phyloP scores from a whole-genome alignment of 1,140 invertebrate species.

The Fopius arisanus region DNA sequence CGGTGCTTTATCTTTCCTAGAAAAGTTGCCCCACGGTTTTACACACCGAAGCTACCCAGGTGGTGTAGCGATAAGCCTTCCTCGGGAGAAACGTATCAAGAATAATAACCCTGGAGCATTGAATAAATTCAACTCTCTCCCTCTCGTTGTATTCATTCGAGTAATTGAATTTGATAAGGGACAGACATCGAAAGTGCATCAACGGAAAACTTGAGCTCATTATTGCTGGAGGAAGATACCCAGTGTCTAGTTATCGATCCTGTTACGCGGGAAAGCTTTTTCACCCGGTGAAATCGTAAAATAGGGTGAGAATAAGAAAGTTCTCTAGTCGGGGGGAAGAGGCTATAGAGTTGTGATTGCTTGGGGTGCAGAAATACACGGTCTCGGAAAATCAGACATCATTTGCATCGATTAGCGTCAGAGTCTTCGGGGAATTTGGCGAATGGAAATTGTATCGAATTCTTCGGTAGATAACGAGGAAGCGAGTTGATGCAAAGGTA shows the following conservation, averaged over 20 bases:
- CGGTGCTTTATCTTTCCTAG: neutral
- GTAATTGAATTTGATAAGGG: neutral
- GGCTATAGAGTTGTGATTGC: too few species aligned
- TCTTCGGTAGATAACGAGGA: too few species aligned
- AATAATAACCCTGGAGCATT: neutral
- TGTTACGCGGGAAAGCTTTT: neutral
- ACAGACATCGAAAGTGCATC: neutral
- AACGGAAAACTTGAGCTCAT: neutral
- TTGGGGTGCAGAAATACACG: too few species aligned
- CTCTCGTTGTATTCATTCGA: neutral
- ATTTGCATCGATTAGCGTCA: too few species aligned
- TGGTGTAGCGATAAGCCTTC: neutral
- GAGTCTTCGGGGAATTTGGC: too few species aligned
- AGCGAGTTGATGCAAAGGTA: too few species aligned
- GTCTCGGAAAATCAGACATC: too few species aligned
- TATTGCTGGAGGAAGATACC: neutral
- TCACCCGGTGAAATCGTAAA: neutral
- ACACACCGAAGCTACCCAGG: neutral
- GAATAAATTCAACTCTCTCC: neutral
- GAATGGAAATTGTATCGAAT: too few species aligned
- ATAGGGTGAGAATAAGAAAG: too few species aligned
- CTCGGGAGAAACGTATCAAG: neutral
- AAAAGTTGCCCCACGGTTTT: neutral
- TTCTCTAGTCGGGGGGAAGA: too few species aligned
- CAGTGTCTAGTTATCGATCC: neutral